phyloP scores from a whole-genome alignment of 2,113 vertebrate species.

The Chaetorhynchus papuensis region DNA sequence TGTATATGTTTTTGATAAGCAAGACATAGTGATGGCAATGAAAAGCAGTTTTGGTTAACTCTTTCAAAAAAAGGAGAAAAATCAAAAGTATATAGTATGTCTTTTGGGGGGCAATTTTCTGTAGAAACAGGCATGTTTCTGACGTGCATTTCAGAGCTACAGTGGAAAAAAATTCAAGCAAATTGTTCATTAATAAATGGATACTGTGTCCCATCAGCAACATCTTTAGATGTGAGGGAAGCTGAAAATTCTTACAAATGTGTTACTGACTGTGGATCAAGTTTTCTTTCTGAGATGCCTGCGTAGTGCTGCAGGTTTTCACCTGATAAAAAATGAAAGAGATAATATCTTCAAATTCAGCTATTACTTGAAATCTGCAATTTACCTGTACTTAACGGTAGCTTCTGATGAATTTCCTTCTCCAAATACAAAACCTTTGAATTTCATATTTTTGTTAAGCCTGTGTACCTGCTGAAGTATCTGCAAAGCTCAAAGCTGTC shows the following conservation, averaged over 20 bases:
- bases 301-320: neutral
- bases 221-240: neutral
- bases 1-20: neutral
- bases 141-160: neutral
- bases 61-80: neutral
- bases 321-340: neutral
- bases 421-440: neutral
- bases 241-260: neutral
- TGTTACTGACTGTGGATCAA: neutral
- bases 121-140: neutral
- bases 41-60: neutral
- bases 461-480: neutral
- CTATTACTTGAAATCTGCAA: neutral
- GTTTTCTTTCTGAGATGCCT: neutral
- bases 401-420: neutral
- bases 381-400: neutral
- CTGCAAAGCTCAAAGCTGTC: neutral
- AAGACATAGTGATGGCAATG: neutral
- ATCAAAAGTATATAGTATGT: neutral
- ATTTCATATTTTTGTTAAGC: neutral
- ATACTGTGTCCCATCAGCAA: neutral
- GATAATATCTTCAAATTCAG: neutral
- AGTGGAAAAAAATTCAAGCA: neutral
- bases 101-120: accelerated
- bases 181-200: neutral